Evolutionary conservation across 2,888 invertebrate species (phyloP), one percentile per base, ranked within the genome.

Genomic region (Pandemis cinnamomeana): DNA sequence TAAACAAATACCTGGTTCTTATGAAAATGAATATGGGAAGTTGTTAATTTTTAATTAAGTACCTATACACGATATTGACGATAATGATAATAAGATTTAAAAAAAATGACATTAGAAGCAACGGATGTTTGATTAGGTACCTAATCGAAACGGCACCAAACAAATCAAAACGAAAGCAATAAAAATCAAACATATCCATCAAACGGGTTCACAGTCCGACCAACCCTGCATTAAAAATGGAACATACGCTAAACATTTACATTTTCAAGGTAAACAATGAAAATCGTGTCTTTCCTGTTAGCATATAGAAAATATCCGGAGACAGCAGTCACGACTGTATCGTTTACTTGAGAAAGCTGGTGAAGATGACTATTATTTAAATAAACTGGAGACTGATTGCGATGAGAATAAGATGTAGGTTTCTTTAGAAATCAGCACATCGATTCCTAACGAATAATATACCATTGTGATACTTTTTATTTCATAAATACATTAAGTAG

Each of bases 321-420:
- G 73, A 73, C 44, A 78, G 79, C 73, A 78, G 83, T 83, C 81
- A 82, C 82, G 82, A 84, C 67, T 67, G 67, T 72, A 51, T 75
- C 76, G 67, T 70, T 71, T 66, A 61, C 51, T 76, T 80, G 81
- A 82, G 84, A 84, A 82, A 84, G 83, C 79, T 76, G 70, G 76
- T 72, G 77, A 64, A 78, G 77, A 78, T 75, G 66, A 69, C 78
- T 83, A 82, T 83, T 84, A 84, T 86, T 87, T 80, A 78, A 79
- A 78, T 60, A 70, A 70, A 68, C 55, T 20, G 20, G 62, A 13
- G 67, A 61, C 61, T 64, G 64, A 75, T 72, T 72, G 62, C 55
- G 58, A 53, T 62, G 62, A 42, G 13, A 55, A 44, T 68, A 44
- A 58, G 42, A 58, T 58, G 58, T 62, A 61, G 69, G 61, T 69